Base-by-base conservation (phyloP, 1,140 invertebrate species). In the Drosophila trapezifrons region DNA sequence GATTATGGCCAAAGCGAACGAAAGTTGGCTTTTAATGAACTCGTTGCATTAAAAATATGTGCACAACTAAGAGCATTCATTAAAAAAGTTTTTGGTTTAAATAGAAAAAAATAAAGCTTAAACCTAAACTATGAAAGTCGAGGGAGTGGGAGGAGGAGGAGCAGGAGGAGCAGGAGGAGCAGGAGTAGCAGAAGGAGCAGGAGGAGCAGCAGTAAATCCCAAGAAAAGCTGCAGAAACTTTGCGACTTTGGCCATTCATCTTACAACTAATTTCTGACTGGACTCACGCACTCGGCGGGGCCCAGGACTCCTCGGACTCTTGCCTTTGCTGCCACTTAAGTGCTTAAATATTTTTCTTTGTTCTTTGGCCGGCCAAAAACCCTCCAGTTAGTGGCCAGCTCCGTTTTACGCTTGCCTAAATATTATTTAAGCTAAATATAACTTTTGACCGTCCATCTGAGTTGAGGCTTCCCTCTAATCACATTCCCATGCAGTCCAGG, bases 281-380 rank as follows among this genome's bases (percentile, higher is more conserved):
- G 80, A 89, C 83, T 74, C 83, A 83, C 81, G 81, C 81, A 85
- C 81, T 85, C 59, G 4, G n/a, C 22, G 7, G 27, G 25, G 17
- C 4, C 12, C 32, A 15, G 29, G 38, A 46, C 37, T 42, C 12
- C 15, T 17, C 49, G 43, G 56, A 20, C 67, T 46, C 46, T 47
- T 70, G 51, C 65, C 43, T 18, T 78, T 62, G 51, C 45, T 40
- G 70, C 45, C 74, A 65, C 80, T 89, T 89, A 87, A 89, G 85
- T 89, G 84, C 84, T 87, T 87, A 84, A 87, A 89, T 89, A 84
- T 89, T 87, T 80, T 84, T 77, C 85, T 89, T 87, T 83, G 76
- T 87, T 71, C 71, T 78, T 64, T 17, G 78, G 49, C 51, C 57
- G 52, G 75, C 40, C 78, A 79, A 72, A 82, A 76, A 76, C 82